Conservation (phyloP, 2,797 vertebrate species). For the Microchirus variegatus region DNA sequence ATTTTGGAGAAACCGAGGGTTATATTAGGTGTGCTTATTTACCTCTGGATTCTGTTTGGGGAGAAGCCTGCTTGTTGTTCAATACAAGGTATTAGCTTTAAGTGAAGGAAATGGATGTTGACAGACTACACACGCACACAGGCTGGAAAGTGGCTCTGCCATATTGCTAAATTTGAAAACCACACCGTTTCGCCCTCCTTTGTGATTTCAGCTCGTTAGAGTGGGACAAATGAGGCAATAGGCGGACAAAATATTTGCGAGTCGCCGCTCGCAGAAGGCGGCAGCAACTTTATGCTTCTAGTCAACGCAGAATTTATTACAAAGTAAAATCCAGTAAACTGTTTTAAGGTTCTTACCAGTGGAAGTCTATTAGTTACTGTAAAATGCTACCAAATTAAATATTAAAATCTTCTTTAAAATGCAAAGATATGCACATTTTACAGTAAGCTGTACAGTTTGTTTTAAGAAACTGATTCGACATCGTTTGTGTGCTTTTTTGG, state of each 20-base stretch:
- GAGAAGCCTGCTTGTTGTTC: conserved; percentile 73
- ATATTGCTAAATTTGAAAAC: conserved; percentile 49
- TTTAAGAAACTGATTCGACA: no score
- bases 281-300: neutral
- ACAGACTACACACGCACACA: conserved; percentile 57
- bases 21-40: conserved; percentile 72
- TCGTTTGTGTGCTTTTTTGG: no score
- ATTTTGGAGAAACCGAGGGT: conserved; percentile 66
- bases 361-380: no score
- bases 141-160: conserved; percentile 31
- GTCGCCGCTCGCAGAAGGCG: neutral
- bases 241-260: conserved; percentile 10
- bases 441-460: no score
- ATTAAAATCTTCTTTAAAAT: no score
- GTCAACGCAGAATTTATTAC: neutral
- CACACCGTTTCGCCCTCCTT: neutral
- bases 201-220: conserved; percentile 30
- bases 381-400: no score
- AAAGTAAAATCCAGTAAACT: neutral
- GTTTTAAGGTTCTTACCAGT: no score
- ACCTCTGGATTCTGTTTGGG: conserved; percentile 70
- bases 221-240: conserved; percentile 9
- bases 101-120: conserved; percentile 80
- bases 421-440: no score
- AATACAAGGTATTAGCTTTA: conserved; percentile 75